Base-by-base conservation (phyloP, 2,888 invertebrate genomes). In the Leuctra nigra region DNA sequence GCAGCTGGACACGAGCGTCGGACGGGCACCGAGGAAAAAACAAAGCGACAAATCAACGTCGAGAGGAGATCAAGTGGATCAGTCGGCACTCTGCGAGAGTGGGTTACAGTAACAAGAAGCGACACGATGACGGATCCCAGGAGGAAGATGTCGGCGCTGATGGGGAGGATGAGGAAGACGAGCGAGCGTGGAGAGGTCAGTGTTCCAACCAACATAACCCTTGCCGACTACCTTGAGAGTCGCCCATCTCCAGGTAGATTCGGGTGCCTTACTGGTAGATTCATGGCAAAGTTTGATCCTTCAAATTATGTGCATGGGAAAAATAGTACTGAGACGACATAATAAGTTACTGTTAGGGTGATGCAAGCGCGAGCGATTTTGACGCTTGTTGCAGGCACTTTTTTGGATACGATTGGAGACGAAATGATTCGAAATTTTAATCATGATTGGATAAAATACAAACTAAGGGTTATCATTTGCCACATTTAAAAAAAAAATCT, bases 111-210 rank as follows among this genome's bases (percentile, higher is more conserved):
- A 6, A 38, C 38, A 9, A 14, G 16, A 9, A n/a, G 13, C n/a
- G 48, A 16, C 29, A 48, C n/a, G 33, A 50, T 50, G 50, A 50
- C 18, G 7, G 50, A 50, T 23, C 33, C 29, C 7, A 29, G 50
- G 35, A 50, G 33, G 35, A 50, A 50, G 22, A 2, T 22, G 20
- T 50, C 50, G 13, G 50, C 35, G 18, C 20, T 41, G 11, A n/a
- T 39, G 25, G 50, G 35, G n/a, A 33, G 50, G 2, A 50, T 50
- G 50, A 16, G 50, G 35, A 50, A 50, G 35, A 50, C 50, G 33
- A 50, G 50, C 50, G 50, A 50, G 35, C 33, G 50, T 9, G 50
- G 20, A 16, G 35, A 33, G 50, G 50, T 50, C 35, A 50, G 50
- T 50, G 39, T 29, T 16, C 13, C 39, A 4, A 18, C 13, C 2